These are phyloP conservation scores for Oopsacas minuta DNA, from an alignment of 37 sponge, comb jelly and placozoan genomes.

Conservation along the genomic window DNA sequence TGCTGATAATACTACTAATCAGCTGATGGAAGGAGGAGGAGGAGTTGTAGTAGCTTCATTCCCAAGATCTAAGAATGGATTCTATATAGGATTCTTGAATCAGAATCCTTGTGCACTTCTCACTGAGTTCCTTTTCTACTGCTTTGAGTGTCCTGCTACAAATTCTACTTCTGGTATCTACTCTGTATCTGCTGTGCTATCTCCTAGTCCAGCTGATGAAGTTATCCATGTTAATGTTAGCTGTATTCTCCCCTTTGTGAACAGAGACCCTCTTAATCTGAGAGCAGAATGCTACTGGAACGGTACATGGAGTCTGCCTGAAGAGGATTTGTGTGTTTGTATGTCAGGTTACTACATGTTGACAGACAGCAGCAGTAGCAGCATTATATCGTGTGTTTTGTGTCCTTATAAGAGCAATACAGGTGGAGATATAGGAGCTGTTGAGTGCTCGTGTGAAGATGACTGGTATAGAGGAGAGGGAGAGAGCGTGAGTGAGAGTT, in stretches of 20 bases:
- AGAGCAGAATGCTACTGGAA: not conserved
- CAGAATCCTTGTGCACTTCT: not conserved
- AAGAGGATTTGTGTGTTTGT: not conserved
- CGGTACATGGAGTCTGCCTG: not conserved
- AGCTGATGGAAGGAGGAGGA: not conserved
- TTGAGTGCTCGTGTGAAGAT: not conserved
- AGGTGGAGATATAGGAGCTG: not conserved
- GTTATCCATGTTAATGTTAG: not conserved
- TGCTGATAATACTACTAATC: not conserved
- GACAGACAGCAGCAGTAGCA: not conserved
- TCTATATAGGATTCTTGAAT: constrained; percentile 6
- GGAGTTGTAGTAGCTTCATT: not conserved
- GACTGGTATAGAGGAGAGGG: not conserved
- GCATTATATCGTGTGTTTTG: not conserved
- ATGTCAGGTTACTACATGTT: not conserved
- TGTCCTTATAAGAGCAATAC: not conserved
- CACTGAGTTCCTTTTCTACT: constrained; percentile 5
- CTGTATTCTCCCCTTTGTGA: not conserved
- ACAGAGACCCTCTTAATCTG: not conserved
- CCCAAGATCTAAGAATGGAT: not conserved
- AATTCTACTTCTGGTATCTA: not conserved
- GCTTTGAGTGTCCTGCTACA: not conserved
- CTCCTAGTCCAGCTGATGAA: not conserved
- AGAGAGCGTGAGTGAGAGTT: not conserved
- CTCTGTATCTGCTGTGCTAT: not conserved